Conservation (phyloP, 2,113 vertebrate species). For the Seriola dumerili region DNA sequence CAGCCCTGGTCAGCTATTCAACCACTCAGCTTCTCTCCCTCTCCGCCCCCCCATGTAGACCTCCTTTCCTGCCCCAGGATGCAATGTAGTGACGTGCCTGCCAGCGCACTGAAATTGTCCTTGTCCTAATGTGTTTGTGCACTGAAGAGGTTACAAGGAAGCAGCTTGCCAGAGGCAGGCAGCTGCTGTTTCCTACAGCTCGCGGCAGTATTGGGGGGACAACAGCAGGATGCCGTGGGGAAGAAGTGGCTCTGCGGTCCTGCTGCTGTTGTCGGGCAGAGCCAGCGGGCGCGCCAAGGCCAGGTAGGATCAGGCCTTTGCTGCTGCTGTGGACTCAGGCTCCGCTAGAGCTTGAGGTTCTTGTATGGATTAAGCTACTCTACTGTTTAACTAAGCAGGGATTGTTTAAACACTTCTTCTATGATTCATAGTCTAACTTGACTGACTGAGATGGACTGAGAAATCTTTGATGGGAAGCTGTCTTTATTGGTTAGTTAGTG, state of each 20-base stretch:
- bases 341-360: neutral
- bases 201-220: conserved; percentile 54
- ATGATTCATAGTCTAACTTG: neutral
- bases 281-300: conserved; percentile 62
- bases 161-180: conserved; percentile 80
- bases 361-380: conserved; percentile 20
- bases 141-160: conserved; percentile 78
- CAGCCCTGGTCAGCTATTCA: conserved; percentile 46
- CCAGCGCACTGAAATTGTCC: conserved; percentile 64
- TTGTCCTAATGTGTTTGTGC: conserved; percentile 79
- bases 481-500: neutral
- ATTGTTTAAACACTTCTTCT: neutral
- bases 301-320: conserved; percentile 77
- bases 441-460: neutral
- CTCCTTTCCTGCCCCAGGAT: conserved; percentile 84
- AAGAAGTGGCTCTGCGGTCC: conserved; percentile 68
- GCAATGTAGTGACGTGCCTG: conserved; percentile 67
- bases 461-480: neutral
- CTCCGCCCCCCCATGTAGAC: conserved; percentile 26
- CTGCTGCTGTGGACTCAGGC: neutral
- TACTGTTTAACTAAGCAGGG: neutral
- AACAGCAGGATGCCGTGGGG: conserved; percentile 83
- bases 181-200: conserved; percentile 82
- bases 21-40: conserved; percentile 50
- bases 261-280: conserved; percentile 70